These are phyloP conservation scores for Isurus oxyrinchus DNA, from an alignment of 2,113 vertebrate species.

Conservation along the genomic window DNA sequence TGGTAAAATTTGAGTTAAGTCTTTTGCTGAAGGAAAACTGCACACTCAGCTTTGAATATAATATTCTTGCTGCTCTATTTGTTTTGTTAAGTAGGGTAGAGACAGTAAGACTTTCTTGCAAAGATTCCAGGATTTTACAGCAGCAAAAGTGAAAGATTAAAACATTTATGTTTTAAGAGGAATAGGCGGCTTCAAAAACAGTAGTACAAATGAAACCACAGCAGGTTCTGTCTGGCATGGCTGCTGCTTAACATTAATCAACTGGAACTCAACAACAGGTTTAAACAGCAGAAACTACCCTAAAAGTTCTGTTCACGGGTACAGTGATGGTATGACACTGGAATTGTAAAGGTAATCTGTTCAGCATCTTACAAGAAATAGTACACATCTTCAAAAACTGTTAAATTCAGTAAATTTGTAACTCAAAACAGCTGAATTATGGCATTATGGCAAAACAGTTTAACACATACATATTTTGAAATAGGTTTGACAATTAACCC, in stretches of 20 bases:
- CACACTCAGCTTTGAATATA: not conserved
- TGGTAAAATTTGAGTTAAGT: not conserved
- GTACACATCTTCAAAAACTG: slow-evolving; percentile 9
- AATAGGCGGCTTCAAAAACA: slow-evolving; percentile 17
- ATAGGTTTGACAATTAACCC: slow-evolving; percentile 50
- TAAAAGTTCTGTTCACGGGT: not conserved
- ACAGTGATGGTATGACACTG: slow-evolving; percentile 20
- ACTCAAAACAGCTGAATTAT: slow-evolving; percentile 25
- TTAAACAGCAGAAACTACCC: not conserved
- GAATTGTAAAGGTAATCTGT: slow-evolving; percentile 28
- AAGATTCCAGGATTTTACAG: slow-evolving; percentile 26
- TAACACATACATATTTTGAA: slow-evolving; percentile 30
- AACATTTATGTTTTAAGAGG: not conserved
- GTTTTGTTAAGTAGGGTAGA: not conserved
- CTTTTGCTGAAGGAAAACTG: not conserved
- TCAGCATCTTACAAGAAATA: slow-evolving; percentile 14
- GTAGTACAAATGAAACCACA: slow-evolving; percentile 20
- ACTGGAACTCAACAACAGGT: not conserved
- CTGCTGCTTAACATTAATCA: slow-evolving; percentile 13
- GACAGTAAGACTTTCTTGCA: slow-evolving; percentile 18
- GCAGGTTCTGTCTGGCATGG: not conserved
- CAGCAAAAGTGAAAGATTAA: slow-evolving; percentile 1
- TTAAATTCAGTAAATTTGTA: slow-evolving; percentile 14
- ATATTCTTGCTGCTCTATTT: not conserved
- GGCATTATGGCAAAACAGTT: not conserved